A percentile compares a stretch with the other conserved stretches of the same genome.
Evolutionary conservation across 2,797 vertebrate genomes (phyloP).

Genomic region (Rousettus madagascariensis): DNA sequence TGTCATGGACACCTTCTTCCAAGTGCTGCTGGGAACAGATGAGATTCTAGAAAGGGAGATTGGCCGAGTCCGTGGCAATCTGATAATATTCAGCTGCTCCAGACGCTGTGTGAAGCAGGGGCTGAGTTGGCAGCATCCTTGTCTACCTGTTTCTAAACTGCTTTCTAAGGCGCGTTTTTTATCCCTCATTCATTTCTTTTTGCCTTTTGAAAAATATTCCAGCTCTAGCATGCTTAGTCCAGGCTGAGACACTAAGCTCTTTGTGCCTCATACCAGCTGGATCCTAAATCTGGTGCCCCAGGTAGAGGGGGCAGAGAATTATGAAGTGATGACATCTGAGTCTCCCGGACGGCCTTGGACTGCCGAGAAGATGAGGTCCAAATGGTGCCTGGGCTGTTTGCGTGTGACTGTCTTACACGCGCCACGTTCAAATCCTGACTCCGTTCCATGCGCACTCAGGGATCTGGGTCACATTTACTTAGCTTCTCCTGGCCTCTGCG

Average conservation of each 20-base stretch:
- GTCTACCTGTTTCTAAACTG: slow-evolving; percentile 14
- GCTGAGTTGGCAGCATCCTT: not conserved
- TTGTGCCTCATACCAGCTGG: not conserved
- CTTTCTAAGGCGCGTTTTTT: not conserved
- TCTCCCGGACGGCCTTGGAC: not conserved
- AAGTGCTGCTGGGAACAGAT: slow-evolving; percentile 45
- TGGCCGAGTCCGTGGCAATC: not conserved
- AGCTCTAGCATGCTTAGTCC: not conserved
- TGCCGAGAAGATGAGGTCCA: not conserved
- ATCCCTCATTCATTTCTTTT: slow-evolving; percentile 1
- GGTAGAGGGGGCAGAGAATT: not conserved
- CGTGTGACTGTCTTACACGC: rapidly evolving
- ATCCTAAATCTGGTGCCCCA: not conserved
- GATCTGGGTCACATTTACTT: not conserved
- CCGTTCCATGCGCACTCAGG: not conserved
- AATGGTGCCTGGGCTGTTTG: not conserved
- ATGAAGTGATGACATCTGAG: not conserved
- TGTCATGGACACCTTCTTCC: slow-evolving; percentile 1
- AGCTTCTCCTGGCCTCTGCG: not conserved
- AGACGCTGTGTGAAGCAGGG: not conserved
- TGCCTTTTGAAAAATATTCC: not conserved
- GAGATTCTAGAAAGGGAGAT: slow-evolving; percentile 51
- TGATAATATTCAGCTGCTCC: not conserved
- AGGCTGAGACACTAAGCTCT: not conserved
- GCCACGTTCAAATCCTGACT: not conserved